Conservation (phyloP, 2,888 invertebrate genomes). For the Nineta flava region DNA sequence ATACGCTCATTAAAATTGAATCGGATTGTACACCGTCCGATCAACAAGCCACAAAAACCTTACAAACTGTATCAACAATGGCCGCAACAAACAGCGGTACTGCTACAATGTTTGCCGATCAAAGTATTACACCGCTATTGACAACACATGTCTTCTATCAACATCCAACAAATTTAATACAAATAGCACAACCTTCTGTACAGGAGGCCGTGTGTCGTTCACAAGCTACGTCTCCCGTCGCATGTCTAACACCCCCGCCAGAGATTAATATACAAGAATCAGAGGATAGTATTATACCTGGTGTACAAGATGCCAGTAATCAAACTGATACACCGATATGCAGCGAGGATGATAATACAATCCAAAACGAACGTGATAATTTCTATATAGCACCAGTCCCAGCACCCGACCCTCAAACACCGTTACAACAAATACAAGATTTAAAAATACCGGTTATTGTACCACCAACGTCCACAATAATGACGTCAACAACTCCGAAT, state of each 20-base stretch:
- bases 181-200: slow-evolving; percentile 22
- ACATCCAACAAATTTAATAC: slow-evolving; percentile 24
- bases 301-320: slow-evolving; percentile 69
- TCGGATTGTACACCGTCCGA: slow-evolving; percentile 31
- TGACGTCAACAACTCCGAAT: not conserved
- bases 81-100: slow-evolving; percentile 21
- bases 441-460: not conserved
- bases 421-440: slow-evolving; percentile 2
- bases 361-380: slow-evolving; percentile 8
- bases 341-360: slow-evolving; percentile 46
- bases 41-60: slow-evolving; percentile 26
- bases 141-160: slow-evolving; percentile 40
- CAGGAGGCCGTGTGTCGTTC: slow-evolving; percentile 25
- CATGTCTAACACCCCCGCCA: slow-evolving; percentile 45
- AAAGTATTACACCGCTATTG: slow-evolving; percentile 33
- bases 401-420: not conserved
- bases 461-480: slow-evolving; percentile 2
- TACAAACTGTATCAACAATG: slow-evolving; percentile 23
- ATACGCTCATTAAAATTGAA: slow-evolving; percentile 53
- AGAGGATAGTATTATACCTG: slow-evolving; percentile 22
- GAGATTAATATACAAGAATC: slow-evolving; percentile 19
- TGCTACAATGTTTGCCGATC: slow-evolving; percentile 21
- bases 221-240: slow-evolving; percentile 31
- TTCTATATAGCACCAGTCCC: not conserved
- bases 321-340: slow-evolving; percentile 61